Base-by-base conservation (phyloP, 1,140 invertebrate species). In the Drosophila asahinai region DNA sequence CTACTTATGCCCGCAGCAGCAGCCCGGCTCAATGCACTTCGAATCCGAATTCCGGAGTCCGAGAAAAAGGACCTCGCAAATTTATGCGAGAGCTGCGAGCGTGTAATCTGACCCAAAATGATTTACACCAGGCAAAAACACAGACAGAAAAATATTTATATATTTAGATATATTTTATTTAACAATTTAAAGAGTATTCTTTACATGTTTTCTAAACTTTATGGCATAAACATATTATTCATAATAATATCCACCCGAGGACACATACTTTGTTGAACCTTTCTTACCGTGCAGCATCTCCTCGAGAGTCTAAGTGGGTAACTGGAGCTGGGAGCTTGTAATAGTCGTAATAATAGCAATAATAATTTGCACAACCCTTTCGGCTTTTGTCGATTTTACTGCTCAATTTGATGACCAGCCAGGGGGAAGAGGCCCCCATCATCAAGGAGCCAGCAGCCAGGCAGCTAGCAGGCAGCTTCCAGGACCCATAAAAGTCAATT, bases 311-410 rank as follows among this genome's bases (percentile, higher is more conserved):
- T 2, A 47, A 66, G 42, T 12, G 42, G 42, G n/a, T 2, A 45
- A 62, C 33, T 12, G 19, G 12, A 17, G 27, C 66, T 54, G 8
- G 33, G 2, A 36, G 3, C 74, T 81, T 90, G 77, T 89, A 78
- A 78, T 84, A 76, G 74, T 76, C 78, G 52, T 77, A 81, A 89
- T 87, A 89, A 83, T 89, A 80, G 72, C 77, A 78, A 87, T 87
- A 89, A 89, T 89, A 81, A 89, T 89, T 87, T 87, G 81, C 77
- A 83, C 77, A 89, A 79, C 78, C 84, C 84, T 83, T 87, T 89
- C 66, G 78, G 66, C 63, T 77, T 77, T 54, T 66, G 84, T 80
- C 72, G 75, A 77, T 78, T 89, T 83, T 73, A 87, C 80, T 75
- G 83, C 76, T 86, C 83, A 83, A 86, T 86, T 86, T 86, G 83